Conservation (phyloP, 1,140 invertebrate species). For the Drosophila bipectinata region DNA sequence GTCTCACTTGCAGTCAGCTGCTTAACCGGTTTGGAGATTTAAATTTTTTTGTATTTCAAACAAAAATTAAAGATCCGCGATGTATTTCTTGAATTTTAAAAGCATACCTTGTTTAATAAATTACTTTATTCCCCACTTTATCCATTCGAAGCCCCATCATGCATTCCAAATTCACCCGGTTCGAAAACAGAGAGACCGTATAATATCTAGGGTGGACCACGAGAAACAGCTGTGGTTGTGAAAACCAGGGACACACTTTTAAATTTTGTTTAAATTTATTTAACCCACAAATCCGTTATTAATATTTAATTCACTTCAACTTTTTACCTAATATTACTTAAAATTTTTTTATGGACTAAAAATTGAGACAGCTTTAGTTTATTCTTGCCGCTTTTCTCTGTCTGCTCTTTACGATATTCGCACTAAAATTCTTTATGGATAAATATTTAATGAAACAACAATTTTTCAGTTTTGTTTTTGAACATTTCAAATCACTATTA, state of each 20-base stretch:
- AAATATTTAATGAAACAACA: not conserved
- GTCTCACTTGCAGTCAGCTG: not conserved
- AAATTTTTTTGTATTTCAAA: not conserved
- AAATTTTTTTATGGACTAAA: slow-evolving; percentile 4
- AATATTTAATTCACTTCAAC: not conserved
- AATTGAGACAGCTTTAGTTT: not conserved
- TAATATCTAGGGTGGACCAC: slow-evolving; percentile 7
- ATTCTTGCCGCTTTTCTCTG: slow-evolving; percentile 1
- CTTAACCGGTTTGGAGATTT: not conserved
- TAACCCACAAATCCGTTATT: not conserved
- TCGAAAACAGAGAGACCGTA: not conserved
- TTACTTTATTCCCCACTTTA: not conserved
- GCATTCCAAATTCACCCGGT: not conserved
- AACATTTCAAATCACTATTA: slow-evolving; percentile 4
- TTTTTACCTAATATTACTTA: slow-evolving; percentile 31
- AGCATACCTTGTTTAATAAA: not conserved
- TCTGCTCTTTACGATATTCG: slow-evolving; percentile 7
- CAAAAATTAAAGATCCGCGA: not conserved
- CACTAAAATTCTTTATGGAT: slow-evolving; percentile 7
- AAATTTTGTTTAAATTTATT: slow-evolving; percentile 37
- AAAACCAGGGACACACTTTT: slow-evolving; percentile 27
- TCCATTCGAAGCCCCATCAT: not conserved
- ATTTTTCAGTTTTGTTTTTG: not conserved
- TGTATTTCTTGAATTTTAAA: not conserved
- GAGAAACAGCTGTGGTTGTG: slow-evolving; percentile 21